Evolutionary conservation across 2,797 vertebrate species (phyloP), one percentile per base, ranked within the genome.

Genomic region (Gouania willdenowi): DNA sequence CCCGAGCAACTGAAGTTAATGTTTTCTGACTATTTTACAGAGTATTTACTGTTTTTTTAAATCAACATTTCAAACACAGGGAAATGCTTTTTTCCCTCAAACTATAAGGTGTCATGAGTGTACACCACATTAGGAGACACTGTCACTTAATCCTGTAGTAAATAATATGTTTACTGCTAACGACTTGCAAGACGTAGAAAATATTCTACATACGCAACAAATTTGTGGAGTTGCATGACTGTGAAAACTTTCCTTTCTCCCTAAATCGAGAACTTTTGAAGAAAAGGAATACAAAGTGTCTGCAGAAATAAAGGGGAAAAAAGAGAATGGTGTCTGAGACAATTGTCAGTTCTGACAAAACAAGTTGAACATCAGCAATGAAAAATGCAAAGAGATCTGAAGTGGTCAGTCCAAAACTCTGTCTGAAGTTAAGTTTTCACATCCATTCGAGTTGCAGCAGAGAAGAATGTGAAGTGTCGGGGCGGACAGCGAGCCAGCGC

Each of bases 21-120:
- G 76, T 83, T 86, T 84, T 75, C 66, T 47, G 60, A 84, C 84
- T 71, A 77, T 82, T 79, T 81, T 82, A 79, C 75, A 71, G 70
- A 71, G 56, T 82, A 82, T 80, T 81, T 71, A 83, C 66, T 76
- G 29, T 53, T 65, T 14, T 73, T 78, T 60, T 81, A 80, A 82
- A 81, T 79, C 57, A 80, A 87, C n/a, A n/a, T n/a, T n/a, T n/a
- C n/a, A n/a, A 82, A 79, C 81, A 69, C 77, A 72, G 50, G 13
- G 43, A 72, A 68, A n/a, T n/a, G n/a, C n/a, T n/a, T n/a, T n/a
- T n/a, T n/a, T n/a, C n/a, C 35, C 73, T 73, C 61, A 65, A 63
- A 66, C 63, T n/a, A n/a, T n/a, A n/a, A n/a, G n/a, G n/a, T n/a
- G n/a, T n/a, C n/a, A n/a, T n/a, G n/a, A n/a, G n/a, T n/a, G n/a